These are phyloP conservation scores for Ypsolopha sequella DNA, from an alignment of 2,888 invertebrate species.

Conservation along the genomic window DNA sequence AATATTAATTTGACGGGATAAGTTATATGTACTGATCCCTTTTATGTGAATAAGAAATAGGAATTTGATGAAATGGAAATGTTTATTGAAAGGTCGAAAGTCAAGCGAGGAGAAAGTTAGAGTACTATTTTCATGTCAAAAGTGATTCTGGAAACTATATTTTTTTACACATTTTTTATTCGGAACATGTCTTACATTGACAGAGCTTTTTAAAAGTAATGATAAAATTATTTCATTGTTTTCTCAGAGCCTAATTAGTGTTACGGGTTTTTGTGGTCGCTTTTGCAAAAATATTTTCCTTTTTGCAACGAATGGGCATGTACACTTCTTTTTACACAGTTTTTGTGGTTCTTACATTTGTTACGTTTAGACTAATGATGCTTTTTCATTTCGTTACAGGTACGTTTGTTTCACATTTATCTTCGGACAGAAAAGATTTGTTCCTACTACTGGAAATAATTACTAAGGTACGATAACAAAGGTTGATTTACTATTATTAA, in stretches of 20 bases:
- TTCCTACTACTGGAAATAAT: too few relatives aligned
- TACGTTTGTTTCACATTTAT: conserved; percentile 13
- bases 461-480: too few relatives aligned
- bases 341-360: too few relatives aligned
- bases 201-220: too few relatives aligned
- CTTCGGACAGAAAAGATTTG: too few relatives aligned
- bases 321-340: too few relatives aligned
- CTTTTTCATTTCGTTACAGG: background rate
- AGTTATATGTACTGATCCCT: background rate
- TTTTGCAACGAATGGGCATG: too few relatives aligned
- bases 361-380: background rate
- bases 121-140: background rate
- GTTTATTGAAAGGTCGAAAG: background rate
- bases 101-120: background rate
- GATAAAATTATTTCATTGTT: too few relatives aligned
- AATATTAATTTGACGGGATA: conserved; percentile 1
- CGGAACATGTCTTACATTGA: background rate
- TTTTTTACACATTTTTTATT: background rate
- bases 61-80: background rate
- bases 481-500: too few relatives aligned
- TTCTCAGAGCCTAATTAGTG: too few relatives aligned
- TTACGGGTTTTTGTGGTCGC: too few relatives aligned
- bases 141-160: background rate
- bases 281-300: too few relatives aligned
- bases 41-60: background rate